Evolutionary conservation across 2,888 invertebrate genomes (phyloP).

Genomic region (Subacronicta megacephala): DNA sequence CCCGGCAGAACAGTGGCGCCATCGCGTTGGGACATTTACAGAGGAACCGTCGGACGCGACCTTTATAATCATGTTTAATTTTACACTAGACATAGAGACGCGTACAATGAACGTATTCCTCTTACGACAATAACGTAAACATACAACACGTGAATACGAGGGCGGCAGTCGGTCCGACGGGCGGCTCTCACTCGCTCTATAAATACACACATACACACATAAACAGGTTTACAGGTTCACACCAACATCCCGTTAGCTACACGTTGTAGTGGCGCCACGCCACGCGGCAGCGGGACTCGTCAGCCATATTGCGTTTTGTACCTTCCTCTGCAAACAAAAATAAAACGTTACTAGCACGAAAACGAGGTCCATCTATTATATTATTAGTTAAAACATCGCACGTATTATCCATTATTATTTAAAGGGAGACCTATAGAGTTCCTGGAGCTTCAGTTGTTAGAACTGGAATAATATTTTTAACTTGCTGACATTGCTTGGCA

Average conservation of each 20-base stretch:
- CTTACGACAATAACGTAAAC: constrained; percentile 29
- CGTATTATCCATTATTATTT: no score
- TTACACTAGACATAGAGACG: constrained; percentile 22
- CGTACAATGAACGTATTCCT: constrained; percentile 13
- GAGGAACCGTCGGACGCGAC: constrained; percentile 1
- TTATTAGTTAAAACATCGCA: no score
- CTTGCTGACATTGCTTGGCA: no score
- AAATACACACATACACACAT: constrained; percentile 30
- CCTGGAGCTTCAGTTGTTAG: no score
- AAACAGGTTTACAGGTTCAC: constrained; percentile 19
- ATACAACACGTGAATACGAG: constrained; percentile 8
- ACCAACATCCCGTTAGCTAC: constrained; percentile 3
- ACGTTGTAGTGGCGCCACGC: constrained; percentile 1
- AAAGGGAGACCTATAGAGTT: no score
- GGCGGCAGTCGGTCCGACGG: constrained; percentile 8
- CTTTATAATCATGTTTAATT: constrained; percentile 17
- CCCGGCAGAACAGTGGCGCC: constrained; percentile 7
- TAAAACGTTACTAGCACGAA: neutral
- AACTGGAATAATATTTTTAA: no score
- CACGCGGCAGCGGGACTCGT: neutral
- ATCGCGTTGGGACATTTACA: constrained; percentile 1
- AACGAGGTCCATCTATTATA: no score
- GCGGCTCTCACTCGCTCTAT: constrained; percentile 12
- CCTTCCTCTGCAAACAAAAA: constrained; percentile 52
- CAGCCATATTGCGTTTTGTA: constrained; percentile 42